Conservation (phyloP, 2,888 invertebrate species). For the Oegoconia quadripuncta region DNA sequence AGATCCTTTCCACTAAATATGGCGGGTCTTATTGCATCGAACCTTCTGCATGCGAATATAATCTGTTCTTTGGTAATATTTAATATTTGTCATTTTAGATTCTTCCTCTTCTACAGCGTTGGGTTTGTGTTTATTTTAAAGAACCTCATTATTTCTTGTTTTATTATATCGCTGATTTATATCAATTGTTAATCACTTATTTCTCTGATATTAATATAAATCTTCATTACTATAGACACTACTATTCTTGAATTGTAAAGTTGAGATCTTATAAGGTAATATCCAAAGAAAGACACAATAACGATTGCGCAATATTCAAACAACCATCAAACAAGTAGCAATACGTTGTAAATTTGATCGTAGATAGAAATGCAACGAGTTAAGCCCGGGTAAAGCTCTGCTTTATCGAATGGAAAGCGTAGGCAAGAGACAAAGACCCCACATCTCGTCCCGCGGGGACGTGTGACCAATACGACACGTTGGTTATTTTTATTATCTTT, state of each 20-base stretch:
- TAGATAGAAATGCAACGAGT: conserved; percentile 50
- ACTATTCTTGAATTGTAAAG: neutral
- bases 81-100: too few species aligned
- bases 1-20: conserved; percentile 10
- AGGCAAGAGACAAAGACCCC: conserved; percentile 52
- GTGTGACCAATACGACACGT: conserved; percentile 33
- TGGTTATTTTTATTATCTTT: conserved; percentile 41
- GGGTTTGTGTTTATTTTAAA: too few species aligned
- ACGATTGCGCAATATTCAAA: conserved; percentile 29
- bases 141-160: too few species aligned
- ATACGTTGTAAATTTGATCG: conserved; percentile 56
- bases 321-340: conserved; percentile 42
- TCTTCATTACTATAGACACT: neutral
- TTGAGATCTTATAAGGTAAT: conserved; percentile 7
- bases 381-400: conserved; percentile 40
- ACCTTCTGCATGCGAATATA: neutral
- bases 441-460: conserved; percentile 27
- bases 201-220: too few species aligned
- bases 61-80: too few species aligned
- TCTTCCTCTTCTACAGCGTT: too few species aligned
- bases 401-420: conserved; percentile 40
- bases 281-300: conserved; percentile 30
- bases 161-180: too few species aligned
- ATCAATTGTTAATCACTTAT: too few species aligned
- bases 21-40: conserved; percentile 1